Evolutionary conservation across 2,888 invertebrate genomes (phyloP).

Genomic region (Hydropsyche betteni): DNA sequence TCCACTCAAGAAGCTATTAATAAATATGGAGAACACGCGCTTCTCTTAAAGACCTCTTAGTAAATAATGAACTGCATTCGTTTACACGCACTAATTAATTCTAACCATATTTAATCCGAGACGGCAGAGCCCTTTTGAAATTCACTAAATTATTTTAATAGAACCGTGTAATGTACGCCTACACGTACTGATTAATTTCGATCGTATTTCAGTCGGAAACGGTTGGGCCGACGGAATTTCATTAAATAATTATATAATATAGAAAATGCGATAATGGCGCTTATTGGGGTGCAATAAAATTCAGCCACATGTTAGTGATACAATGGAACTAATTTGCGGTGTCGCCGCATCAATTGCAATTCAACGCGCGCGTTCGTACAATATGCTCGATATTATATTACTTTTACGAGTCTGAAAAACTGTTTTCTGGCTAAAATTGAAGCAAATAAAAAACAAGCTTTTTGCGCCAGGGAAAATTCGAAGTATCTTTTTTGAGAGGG

Average conservation of each 20-base stretch:
- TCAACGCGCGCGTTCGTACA: background rate
- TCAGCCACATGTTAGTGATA: background rate
- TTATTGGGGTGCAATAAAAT: no score
- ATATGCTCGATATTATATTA: background rate
- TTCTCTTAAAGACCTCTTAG: constrained; percentile 26
- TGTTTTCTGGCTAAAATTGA: no score
- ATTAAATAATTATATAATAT: no score
- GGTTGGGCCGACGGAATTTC: no score
- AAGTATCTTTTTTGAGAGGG: constrained; percentile 8
- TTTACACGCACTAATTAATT: background rate
- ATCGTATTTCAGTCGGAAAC: no score
- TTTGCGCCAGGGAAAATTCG: background rate
- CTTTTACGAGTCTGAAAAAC: no score
- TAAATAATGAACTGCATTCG: constrained; percentile 22
- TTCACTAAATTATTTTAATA: no score
- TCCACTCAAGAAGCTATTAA: constrained; percentile 21
- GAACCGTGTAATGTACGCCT: no score
- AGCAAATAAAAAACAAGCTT: background rate
- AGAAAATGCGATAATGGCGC: no score
- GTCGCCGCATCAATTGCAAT: background rate
- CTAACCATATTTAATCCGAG: no score
- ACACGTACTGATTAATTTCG: no score
- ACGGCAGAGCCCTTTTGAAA: no score
- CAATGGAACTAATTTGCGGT: constrained; percentile 18
- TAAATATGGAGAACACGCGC: constrained; percentile 19